Conservation (phyloP, 1,140 invertebrate species). For the Drosophila equinoxialis region DNA sequence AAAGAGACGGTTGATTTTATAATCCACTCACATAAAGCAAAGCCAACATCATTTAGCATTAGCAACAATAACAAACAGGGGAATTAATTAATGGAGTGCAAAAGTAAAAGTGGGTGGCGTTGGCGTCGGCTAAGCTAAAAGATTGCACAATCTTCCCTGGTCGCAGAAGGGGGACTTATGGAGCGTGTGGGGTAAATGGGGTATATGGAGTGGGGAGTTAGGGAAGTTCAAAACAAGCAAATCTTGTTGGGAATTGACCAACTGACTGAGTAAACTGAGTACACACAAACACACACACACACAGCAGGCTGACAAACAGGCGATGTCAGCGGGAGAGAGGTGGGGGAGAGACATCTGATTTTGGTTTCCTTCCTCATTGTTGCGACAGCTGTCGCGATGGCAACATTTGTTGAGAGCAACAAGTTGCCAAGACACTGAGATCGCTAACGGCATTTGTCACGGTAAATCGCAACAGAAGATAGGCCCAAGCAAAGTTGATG, state of each 20-base stretch:
- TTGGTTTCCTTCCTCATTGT: slow-evolving; percentile 60
- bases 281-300: background rate
- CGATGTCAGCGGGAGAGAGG: background rate
- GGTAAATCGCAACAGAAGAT: background rate
- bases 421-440: slow-evolving; percentile 35
- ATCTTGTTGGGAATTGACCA: slow-evolving; percentile 41
- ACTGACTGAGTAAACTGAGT: slow-evolving; percentile 48
- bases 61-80: background rate
- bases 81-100: slow-evolving; percentile 21
- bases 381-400: slow-evolving; percentile 41
- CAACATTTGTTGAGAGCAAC: slow-evolving; percentile 50
- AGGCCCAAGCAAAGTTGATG: background rate
- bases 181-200: no score
- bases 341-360: background rate
- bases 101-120: slow-evolving; percentile 29
- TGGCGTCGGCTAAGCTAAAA: background rate
- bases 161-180: no score
- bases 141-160: slow-evolving; percentile 34
- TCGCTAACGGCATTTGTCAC: background rate
- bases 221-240: slow-evolving; percentile 6
- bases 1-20: background rate
- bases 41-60: background rate
- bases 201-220: background rate
- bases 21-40: background rate
- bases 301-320: background rate